Evolutionary conservation across 2,797 vertebrate genomes (phyloP), one percentile per base, ranked within the genome.

Genomic region (Pygocentrus nattereri): DNA sequence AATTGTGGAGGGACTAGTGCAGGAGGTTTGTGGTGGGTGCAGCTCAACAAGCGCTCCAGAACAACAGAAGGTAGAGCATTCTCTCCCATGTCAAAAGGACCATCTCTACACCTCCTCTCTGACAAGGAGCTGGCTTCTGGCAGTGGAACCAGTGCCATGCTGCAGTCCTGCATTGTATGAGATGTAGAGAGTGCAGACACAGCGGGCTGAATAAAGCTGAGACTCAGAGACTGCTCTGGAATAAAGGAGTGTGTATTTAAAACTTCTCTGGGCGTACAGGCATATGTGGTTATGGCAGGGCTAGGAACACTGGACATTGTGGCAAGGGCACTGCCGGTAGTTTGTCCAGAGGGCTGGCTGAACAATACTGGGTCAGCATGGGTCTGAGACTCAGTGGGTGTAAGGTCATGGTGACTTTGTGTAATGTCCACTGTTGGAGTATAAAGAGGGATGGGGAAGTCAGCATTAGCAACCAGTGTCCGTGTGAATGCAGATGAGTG

Each of bases 41-140:
- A 69, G 47, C 19, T 82, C 27, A 77, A 70, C 21, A 87, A 59
- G 15, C 76, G 71, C 56, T 87, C 79, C 50, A 87, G 75, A 56
- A 85, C 61, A 38, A 86, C 70, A 6, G 78, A 62, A 7, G 80
- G 82, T 2, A 85, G 74, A 67, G 70, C 49, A 68, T 80, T 34
- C 1, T 74, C 81, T 30, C 34, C 10, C 8, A 2, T 47, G 3
- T 80, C 65, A 47, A 56, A 64, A 18, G 52, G 3, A 4, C 4
- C 25, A 30, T 34, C 38, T 16, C 13, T 41, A n/a, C 1, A 25
- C 12, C 2, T 67, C 3, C 34, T 49, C 44, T 16, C 25, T 44
- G 18, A 23, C 56, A 59, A 31, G 21, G 50, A 10, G 8, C 11
- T 44, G 41, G 10, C 8, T 44, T 41, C 41, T 44, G 8, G 41